These are phyloP conservation scores for Platerodrilus igneus DNA, from an alignment of 2,888 invertebrate genomes.

Conservation along the genomic window DNA sequence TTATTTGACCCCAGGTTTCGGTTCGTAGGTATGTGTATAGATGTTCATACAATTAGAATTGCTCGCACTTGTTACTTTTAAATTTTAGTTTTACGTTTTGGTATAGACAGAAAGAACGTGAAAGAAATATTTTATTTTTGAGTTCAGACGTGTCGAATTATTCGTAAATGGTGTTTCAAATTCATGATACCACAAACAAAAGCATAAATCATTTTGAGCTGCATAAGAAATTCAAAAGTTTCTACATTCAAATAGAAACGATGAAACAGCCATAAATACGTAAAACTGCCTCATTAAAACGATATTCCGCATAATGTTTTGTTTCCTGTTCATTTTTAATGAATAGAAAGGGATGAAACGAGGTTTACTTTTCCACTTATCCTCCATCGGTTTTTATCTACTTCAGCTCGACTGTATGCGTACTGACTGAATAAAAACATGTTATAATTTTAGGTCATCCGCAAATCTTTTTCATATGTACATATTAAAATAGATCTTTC, in stretches of 20 bases:
- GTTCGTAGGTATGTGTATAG: no score
- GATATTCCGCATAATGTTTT: conserved; percentile 22
- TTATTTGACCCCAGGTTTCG: no score
- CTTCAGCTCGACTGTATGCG: conserved; percentile 14
- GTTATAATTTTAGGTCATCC: conserved; percentile 30
- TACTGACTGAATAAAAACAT: conserved; percentile 24
- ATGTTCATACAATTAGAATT: no score
- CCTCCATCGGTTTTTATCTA: conserved; percentile 17
- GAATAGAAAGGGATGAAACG: conserved; percentile 12
- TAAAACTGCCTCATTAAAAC: conserved; percentile 26
- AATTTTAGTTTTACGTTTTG: no score
- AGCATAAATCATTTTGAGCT: conserved; percentile 2
- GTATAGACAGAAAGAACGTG: no score
- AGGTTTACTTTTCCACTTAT: conserved; percentile 17
- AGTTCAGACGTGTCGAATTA: neutral
- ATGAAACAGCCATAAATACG: conserved; percentile 12
- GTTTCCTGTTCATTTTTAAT: conserved; percentile 22
- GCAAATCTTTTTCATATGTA: conserved; percentile 29
- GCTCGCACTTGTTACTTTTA: no score
- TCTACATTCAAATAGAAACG: conserved; percentile 5
- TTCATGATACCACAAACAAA: conserved; percentile 1
- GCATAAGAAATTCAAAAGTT: conserved; percentile 7
- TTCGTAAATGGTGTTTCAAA: conserved; percentile 4
- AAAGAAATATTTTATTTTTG: no score
- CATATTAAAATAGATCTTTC: conserved; percentile 24